Conservation (phyloP, 2,888 invertebrate genomes). For the Tipula unca region DNA sequence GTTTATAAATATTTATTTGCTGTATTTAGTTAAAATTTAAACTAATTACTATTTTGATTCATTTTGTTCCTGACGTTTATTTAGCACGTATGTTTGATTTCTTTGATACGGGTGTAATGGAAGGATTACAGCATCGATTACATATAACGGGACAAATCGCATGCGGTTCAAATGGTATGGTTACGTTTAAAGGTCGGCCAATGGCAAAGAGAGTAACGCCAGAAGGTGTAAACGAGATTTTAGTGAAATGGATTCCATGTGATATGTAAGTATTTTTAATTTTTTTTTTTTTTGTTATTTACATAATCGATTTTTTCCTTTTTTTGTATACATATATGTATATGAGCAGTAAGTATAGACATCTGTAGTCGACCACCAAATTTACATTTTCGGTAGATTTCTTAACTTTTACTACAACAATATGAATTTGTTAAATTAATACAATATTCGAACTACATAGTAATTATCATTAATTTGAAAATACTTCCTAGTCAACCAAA, state of each 20-base stretch:
- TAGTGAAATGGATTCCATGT: slow-evolving; percentile 74
- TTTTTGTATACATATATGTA: background rate
- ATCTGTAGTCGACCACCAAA: background rate
- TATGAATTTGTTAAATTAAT: background rate
- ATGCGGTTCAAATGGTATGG: slow-evolving; percentile 55
- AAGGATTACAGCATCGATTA: slow-evolving; percentile 77
- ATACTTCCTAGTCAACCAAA: too few species aligned
- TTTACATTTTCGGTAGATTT: background rate
- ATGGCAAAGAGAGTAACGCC: slow-evolving; percentile 56
- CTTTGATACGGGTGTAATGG: slow-evolving; percentile 89
- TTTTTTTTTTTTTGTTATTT: background rate
- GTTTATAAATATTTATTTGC: background rate
- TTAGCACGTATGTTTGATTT: slow-evolving; percentile 89
- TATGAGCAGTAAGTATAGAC: background rate
- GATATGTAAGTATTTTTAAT: slow-evolving; percentile 72
- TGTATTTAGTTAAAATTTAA: background rate
- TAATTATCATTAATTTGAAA: too few species aligned
- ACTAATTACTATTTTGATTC: background rate
- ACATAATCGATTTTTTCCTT: slow-evolving; percentile 17
- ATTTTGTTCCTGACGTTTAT: background rate
- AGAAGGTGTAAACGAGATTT: slow-evolving; percentile 59
- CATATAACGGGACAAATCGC: slow-evolving; percentile 55
- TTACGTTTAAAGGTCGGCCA: slow-evolving; percentile 62
- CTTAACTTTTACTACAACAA: background rate
- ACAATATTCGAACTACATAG: background rate